phyloP scores from a whole-genome alignment of 2,888 invertebrate genomes.

The Pachydiplax longipennis region DNA sequence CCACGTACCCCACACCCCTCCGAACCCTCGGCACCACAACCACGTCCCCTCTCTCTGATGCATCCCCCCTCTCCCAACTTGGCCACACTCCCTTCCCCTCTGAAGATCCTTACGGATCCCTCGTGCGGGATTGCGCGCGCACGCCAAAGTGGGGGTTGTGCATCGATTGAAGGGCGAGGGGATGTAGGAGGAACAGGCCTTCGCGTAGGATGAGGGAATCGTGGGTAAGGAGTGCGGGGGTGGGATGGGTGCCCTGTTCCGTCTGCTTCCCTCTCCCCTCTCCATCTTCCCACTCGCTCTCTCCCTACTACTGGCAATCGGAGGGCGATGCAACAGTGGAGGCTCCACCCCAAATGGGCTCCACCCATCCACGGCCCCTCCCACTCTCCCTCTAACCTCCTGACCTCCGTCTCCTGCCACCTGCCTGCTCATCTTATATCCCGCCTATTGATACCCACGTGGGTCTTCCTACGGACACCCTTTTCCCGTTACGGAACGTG shows the following conservation, averaged over 20 bases:
- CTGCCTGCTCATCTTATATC: not conserved
- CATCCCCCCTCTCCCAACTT: not conserved
- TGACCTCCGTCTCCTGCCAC: not conserved
- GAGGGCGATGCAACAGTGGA: slow-evolving; percentile 41
- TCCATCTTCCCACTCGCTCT: not conserved
- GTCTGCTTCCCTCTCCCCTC: not conserved
- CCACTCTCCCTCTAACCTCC: not conserved
- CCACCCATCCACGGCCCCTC: slow-evolving; percentile 37
- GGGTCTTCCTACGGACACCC: not conserved
- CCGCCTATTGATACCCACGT: not conserved
- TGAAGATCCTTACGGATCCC: not conserved
- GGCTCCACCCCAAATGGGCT: slow-evolving; percentile 39
- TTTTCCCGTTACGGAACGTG: not conserved
- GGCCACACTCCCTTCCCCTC: not conserved
- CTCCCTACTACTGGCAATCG: slow-evolving; percentile 16
- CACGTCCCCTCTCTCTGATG: not conserved
- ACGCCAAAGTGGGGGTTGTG: not conserved
- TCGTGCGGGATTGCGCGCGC: slow-evolving; percentile 28
- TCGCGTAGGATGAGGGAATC: not conserved
- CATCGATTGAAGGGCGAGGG: not conserved
- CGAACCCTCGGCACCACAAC: not conserved
- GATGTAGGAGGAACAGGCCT: not conserved
- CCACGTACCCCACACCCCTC: slow-evolving; percentile 7
- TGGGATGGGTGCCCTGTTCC: not conserved
- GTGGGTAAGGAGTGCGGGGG: not conserved